Conservation (phyloP, 2,797 vertebrate species). For the Phaenicophaeus curvirostris region DNA sequence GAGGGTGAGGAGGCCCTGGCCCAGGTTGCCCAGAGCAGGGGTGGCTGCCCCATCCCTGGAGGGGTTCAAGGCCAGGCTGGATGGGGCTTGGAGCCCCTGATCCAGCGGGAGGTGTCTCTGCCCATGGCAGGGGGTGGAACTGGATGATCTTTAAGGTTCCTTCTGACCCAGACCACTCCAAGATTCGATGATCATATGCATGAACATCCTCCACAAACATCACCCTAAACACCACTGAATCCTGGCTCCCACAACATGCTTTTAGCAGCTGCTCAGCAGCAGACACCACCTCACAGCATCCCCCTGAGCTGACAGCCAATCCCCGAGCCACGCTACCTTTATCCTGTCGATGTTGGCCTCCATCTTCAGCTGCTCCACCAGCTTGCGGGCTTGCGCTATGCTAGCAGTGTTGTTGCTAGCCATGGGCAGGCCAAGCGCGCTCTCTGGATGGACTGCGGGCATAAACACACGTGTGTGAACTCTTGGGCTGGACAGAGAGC, state of each 20-base stretch:
- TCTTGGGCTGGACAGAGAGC: background rate
- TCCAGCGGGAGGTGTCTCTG: no score
- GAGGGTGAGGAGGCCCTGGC: no score
- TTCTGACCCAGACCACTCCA: no score
- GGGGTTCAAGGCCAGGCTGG: no score
- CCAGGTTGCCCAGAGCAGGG: no score
- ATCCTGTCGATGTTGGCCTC: constrained; percentile 99
- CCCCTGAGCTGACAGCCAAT: fast-evolving
- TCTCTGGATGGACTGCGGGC: constrained; percentile 32
- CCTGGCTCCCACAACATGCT: fast-evolving
- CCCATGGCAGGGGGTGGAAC: no score
- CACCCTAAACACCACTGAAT: fast-evolving
- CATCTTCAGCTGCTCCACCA: constrained; percentile 96
- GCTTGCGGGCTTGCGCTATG: constrained; percentile 86
- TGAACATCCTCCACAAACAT: background rate
- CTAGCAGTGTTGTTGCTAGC: constrained; percentile 98
- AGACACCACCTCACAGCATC: background rate
- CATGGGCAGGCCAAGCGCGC: constrained; percentile 75
- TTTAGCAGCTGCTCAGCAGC: background rate
- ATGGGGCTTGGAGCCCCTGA: no score
- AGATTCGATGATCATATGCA: no score
- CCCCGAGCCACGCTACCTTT: constrained; percentile 81
- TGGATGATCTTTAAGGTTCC: no score
- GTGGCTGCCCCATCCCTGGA: no score
- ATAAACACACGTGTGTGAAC: background rate